A percentile compares a stretch with the other conserved stretches of the same genome.
phyloP scores from a whole-genome alignment of 2,888 invertebrate genomes.

The Sinodicranocentrus sp. region DNA sequence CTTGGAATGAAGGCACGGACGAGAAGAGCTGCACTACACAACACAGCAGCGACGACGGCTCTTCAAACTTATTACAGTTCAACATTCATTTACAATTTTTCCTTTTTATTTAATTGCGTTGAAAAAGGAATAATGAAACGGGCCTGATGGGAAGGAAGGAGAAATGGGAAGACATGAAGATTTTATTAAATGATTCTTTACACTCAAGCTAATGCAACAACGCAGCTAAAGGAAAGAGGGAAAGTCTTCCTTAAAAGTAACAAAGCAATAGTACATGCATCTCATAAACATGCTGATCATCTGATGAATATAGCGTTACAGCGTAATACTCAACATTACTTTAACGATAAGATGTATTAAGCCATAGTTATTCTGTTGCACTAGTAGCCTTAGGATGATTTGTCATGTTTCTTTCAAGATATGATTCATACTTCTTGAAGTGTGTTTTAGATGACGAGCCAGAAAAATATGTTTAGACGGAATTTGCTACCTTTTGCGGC shows the following conservation, averaged over 20 bases:
- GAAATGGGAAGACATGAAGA: conserved; percentile 11
- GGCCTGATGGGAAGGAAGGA: conserved; percentile 30
- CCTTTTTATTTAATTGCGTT: conserved; percentile 49
- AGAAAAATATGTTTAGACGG: conserved; percentile 16
- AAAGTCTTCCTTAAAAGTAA: conserved; percentile 17
- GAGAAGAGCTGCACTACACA: conserved; percentile 9
- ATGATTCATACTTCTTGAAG: conserved; percentile 36
- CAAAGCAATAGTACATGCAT: conserved; percentile 17
- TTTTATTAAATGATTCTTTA: conserved; percentile 44
- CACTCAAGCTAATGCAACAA: conserved; percentile 11
- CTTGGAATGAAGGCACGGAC: conserved; percentile 20
- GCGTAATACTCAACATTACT: background rate
- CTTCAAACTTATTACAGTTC: conserved; percentile 24
- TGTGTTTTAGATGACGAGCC: conserved; percentile 38
- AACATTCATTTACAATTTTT: conserved; percentile 23
- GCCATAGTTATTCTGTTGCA: background rate
- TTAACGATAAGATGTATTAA: background rate
- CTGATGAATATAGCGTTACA: background rate
- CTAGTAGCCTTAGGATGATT: conserved; percentile 44
- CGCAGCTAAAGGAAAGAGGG: conserved; percentile 33
- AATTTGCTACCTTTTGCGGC: conserved; percentile 38
- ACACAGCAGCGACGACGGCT: conserved; percentile 18
- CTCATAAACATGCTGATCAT: background rate
- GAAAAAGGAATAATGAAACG: conserved; percentile 37
- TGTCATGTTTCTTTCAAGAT: conserved; percentile 42